Base-by-base conservation (phyloP, 2,888 invertebrate genomes). In the Drosophila niveifrons region DNA sequence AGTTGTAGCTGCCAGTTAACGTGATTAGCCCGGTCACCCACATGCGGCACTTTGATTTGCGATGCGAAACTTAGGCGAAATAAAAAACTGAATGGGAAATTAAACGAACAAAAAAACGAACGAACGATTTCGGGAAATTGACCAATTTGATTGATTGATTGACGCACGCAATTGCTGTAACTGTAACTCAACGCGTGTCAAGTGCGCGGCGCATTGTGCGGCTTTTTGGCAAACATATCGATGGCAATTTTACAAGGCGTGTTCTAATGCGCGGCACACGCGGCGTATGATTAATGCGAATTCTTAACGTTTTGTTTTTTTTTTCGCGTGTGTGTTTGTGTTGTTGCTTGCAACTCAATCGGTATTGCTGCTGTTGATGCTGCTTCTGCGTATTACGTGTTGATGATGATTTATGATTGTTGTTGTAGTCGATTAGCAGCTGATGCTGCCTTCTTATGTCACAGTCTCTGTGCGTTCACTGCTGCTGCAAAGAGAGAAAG, bases 31-130 rank as follows among this genome's bases (percentile, higher is more conserved):
- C 85, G 88, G 80, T 82, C 88, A 91, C 90, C 88, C 87, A 91
- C 92, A 92, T 92, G 91, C 92, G 92, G 92, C 90, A 90, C 80
- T 69, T 71, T 17, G 34, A 59, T 28, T 13, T 13, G 23, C 56
- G 17, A 52, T 23, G 48, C 50, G 17, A 61, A 66, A 71, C 61
- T 47, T 39, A 56, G 34, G 43, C 66, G 44, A 55, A 47, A 41
- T 11, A 46, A 50, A 52, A 23, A 18, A 58, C 64, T 18, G 10
- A 63, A 63, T 31, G 56, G 47, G 43, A 66, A 63, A 55, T 56
- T 23, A 36, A 36, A 47, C 36, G 13, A 47, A 57, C 47, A 23
- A 56, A 34, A n/a, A 8, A 53, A 63, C n/a, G 36, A 56, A 34
- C 15, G 10, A 53, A 41, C 36, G 31, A 17, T 51, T 47, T 29